Evolutionary conservation across 2,888 invertebrate species (phyloP).

Genomic region (Andricus curvator): DNA sequence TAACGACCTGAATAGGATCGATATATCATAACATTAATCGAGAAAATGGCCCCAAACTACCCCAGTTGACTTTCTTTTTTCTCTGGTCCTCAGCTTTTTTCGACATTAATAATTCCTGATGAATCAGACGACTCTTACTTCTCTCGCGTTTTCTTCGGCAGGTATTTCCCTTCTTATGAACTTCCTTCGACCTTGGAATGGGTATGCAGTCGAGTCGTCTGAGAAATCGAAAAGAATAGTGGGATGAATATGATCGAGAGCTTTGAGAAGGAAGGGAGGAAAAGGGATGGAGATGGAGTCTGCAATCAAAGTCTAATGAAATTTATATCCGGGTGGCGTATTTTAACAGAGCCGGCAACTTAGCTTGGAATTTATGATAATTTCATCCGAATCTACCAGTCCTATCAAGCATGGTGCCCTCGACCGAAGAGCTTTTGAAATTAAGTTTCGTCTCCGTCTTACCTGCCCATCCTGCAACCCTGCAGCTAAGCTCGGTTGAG

Average conservation of each 20-base stretch:
- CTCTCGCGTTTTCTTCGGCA: constrained; percentile 2
- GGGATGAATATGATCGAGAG: constrained; percentile 43
- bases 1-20: constrained; percentile 55
- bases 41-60: constrained; percentile 44
- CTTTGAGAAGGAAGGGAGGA: constrained; percentile 10
- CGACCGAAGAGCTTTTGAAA: constrained; percentile 58
- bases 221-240: constrained; percentile 48
- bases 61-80: constrained; percentile 35
- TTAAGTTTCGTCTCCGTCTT: constrained; percentile 55
- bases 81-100: constrained; percentile 47
- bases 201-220: constrained; percentile 45
- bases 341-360: constrained; percentile 57
- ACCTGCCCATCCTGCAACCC: background rate
- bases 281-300: constrained; percentile 53
- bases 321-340: constrained; percentile 62
- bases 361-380: constrained; percentile 65
- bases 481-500: constrained; percentile 11
- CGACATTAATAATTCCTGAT: constrained; percentile 45
- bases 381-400: constrained; percentile 57
- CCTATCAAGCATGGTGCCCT: constrained; percentile 51
- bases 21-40: constrained; percentile 58
- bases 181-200: constrained; percentile 16
- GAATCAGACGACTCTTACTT: constrained; percentile 34
- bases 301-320: constrained; percentile 67
- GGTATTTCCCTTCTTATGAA: constrained; percentile 39